Percentiles rank a stretch among this genome's conserved stretches.
phyloP scores from a whole-genome alignment of 2,797 vertebrate species.

The Pangasius larnaudii region DNA sequence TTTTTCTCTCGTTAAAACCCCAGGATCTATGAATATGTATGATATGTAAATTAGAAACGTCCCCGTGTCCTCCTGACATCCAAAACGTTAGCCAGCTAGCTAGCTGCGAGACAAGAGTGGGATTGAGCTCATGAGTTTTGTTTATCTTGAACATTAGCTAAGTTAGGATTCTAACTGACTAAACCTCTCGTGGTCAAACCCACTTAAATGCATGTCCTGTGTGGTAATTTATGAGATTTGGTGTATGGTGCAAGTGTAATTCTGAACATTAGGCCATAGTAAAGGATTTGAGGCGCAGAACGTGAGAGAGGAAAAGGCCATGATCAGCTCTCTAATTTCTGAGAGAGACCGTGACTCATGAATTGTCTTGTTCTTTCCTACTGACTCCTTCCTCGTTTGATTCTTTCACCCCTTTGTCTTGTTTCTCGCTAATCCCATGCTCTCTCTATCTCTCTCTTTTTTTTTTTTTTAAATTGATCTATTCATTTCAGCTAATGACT shows the following conservation, averaged over 20 bases:
- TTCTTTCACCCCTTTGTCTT: constrained; percentile 47
- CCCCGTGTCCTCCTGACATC: not conserved
- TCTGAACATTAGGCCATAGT: not conserved
- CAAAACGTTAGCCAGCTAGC: not conserved
- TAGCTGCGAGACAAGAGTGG: not conserved
- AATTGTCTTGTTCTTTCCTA: constrained; percentile 41
- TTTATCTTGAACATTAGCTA: not conserved
- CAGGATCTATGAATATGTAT: constrained; percentile 9
- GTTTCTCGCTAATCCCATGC: constrained; percentile 83
- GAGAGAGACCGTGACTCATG: constrained; percentile 53
- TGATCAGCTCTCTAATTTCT: constrained; percentile 51
- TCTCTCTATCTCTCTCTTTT: constrained; percentile 73
- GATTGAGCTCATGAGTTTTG: not conserved
- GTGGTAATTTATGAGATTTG: not conserved
- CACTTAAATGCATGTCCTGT: not conserved
- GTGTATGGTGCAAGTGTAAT: not conserved
- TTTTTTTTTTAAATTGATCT: constrained; percentile 96
- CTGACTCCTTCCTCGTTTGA: constrained; percentile 22
- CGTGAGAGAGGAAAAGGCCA: not conserved
- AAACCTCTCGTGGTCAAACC: not conserved
- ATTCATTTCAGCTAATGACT: constrained; percentile 99
- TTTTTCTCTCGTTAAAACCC: not conserved
- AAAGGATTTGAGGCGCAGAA: constrained; percentile 19
- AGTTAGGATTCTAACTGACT: not conserved
- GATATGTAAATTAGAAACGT: constrained; percentile 18